These are phyloP conservation scores for Drosophila lowei DNA, from an alignment of 1,140 invertebrate species.

Conservation along the genomic window DNA sequence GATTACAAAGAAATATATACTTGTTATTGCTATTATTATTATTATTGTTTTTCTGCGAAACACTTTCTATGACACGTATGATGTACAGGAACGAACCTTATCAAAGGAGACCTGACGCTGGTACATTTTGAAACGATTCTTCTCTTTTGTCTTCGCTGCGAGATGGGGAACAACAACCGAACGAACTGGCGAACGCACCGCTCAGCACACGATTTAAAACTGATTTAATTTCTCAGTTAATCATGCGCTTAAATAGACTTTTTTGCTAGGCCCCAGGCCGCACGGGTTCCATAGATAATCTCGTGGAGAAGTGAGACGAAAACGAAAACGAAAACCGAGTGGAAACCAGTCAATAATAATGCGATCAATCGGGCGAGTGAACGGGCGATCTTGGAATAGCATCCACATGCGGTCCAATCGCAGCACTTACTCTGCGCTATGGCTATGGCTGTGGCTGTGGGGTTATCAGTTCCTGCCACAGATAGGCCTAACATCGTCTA, in stretches of 20 bases:
- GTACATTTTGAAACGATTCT: conserved; percentile 58
- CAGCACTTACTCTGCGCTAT: conserved; percentile 10
- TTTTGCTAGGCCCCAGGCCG: conserved; percentile 19
- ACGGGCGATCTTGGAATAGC: conserved; percentile 46
- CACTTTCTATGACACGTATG: conserved; percentile 33
- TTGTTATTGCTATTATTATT: conserved; percentile 41
- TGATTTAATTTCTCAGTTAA: conserved; percentile 53
- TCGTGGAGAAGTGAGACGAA: conserved; percentile 37
- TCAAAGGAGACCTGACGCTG: conserved; percentile 78
- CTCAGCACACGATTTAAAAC: conserved; percentile 57
- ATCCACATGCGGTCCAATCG: conserved; percentile 59
- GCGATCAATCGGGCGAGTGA: conserved; percentile 45
- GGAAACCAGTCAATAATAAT: conserved; percentile 61
- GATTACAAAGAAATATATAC: conserved; percentile 15
- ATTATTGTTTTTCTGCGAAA: conserved; percentile 10
- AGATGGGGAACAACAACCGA: background rate
- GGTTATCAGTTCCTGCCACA: conserved; percentile 57
- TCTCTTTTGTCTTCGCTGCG: conserved; percentile 15
- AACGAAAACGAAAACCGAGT: conserved; percentile 47
- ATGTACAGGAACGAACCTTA: conserved; percentile 63
- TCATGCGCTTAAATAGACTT: conserved; percentile 68
- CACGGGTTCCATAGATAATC: conserved; percentile 32
- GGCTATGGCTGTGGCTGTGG: conserved; percentile 1
- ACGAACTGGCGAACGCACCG: conserved; percentile 39
- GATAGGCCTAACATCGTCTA: conserved; percentile 39